These are phyloP conservation scores for Sepioteuthis lessoniana DNA, from an alignment of 2,888 invertebrate genomes.

Conservation along the genomic window DNA sequence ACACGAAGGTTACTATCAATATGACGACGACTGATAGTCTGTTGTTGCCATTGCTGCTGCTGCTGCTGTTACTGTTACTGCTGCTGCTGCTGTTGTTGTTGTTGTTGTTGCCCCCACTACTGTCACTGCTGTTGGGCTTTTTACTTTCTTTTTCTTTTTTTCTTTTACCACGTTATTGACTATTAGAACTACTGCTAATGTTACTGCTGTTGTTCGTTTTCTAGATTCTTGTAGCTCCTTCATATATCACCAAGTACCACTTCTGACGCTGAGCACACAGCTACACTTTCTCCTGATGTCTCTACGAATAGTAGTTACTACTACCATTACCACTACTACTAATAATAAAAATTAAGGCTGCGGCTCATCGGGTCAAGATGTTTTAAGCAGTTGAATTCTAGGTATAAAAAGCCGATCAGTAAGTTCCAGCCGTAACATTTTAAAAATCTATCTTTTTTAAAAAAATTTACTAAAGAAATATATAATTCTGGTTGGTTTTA, in stretches of 20 bases:
- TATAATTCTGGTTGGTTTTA: too few relatives aligned
- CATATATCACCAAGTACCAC: background rate
- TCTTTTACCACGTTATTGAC: background rate
- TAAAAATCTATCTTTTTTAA: too few relatives aligned
- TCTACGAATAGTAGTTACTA: background rate
- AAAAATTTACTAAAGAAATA: too few relatives aligned
- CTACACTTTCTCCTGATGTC: background rate
- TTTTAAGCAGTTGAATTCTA: background rate
- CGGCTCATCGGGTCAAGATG: background rate
- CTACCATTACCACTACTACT: background rate
- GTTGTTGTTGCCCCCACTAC: background rate
- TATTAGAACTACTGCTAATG: background rate
- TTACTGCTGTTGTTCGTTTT: background rate
- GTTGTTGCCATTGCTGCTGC: background rate
- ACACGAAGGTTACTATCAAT: background rate
- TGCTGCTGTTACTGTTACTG: background rate
- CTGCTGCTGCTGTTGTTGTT: background rate
- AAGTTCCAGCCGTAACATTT: background rate
- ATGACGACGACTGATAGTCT: background rate
- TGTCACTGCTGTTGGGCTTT: background rate
- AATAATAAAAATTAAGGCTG: background rate
- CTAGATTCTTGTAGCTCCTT: background rate
- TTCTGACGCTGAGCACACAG: background rate
- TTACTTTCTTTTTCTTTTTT: too few relatives aligned
- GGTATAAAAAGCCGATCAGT: background rate